Evolutionary conservation across 2,113 vertebrate genomes (phyloP), one percentile per base, ranked within the genome.

Genomic region (Ursus arctos): DNA sequence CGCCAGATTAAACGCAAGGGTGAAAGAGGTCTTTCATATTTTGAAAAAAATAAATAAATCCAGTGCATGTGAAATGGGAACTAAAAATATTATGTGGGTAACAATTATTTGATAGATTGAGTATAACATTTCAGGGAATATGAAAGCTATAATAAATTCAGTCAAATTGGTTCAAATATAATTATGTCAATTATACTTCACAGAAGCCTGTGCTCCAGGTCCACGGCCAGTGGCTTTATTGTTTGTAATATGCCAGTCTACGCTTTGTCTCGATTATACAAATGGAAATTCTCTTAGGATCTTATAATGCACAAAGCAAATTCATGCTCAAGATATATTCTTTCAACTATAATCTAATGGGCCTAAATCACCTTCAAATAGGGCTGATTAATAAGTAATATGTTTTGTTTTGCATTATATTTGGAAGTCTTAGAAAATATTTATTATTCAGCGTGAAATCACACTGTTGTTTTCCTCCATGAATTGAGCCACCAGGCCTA

Each of bases 111-210:
- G 36, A 95, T 96, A 92, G 71, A 95, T 5, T 85, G 12, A 53
- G 67, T 61, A 7, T 1, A 36, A 82, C 3, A 88, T 97, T 97
- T 97, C 72, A 95, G 65, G 36, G 36, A 67, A 26, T 74, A 13
- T 79, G 82, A 97, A 97, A 26, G 14, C 3, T 87, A 6, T n/a
- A 88, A 13, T 19, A 97, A 93, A 98, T 93, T 95, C 88, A 94
- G 57, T 55, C 55, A 95, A 94, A 93, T 8, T 85, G 69, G 61
- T 76, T 88, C 26, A 95, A 77, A 98, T 47, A 15, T 57, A 88
- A 74, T 69, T 96, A 96, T 81, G 18, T 74, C 55, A 97, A 43
- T 81, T 91, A 87, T 11, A 61, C 0, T 97, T 96, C 95, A 63
- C 21, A 59, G 81, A 92, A 92, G 28, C 0, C 3, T 77, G 7